Base-by-base conservation (phyloP, 2,797 vertebrate genomes). In the Notoglanidium macrostoma region DNA sequence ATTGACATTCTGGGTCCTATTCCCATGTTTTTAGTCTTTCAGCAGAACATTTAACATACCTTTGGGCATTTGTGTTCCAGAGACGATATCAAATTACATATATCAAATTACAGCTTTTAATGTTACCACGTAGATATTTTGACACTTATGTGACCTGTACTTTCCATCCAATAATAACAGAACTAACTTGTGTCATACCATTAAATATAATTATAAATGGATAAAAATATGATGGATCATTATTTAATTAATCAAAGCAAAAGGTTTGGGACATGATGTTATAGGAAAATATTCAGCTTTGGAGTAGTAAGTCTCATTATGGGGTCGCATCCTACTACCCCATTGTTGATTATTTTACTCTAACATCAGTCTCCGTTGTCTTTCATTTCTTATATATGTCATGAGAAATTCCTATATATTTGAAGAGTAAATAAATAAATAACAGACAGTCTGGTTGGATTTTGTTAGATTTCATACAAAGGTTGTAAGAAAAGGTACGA, bases 1-100 rank as follows among this genome's bases (percentile, higher is more conserved):
- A 40, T 44, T 88, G 84, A 84, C 72, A 51, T 55, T 23, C 4
- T 26, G n/a, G n/a, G 29, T 73, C 67, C 55, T n/a, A 44, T 73
- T 21, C 9, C 35, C 19, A 57, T 49, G 6, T 11, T n/a, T 72
- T 88, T 83, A 79, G 57, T 44, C 65, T 55, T 73, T 79, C 0
- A 21, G 19, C 10, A 40, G 77, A 57, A 40, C 29, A 59, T 59
- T 6, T 40, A 19, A 6, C n/a, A 73, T 57, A 57, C 15, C 67
- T 35, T 0, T 74, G 2, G 29, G 29, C 23, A 57, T 23, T 23
- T 65, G 46, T 51, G 44, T 78, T 61, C 5, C 21, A 74, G 2
- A 32, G 46, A 17, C 44, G 61, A 54, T 54, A 55, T 55, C 54
- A 55, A 3, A 40, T 40, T 40, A 40, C 40, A 40, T 40, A 40